Base-by-base conservation (phyloP, 2,888 invertebrate species). In the Microplitis deprimator region DNA sequence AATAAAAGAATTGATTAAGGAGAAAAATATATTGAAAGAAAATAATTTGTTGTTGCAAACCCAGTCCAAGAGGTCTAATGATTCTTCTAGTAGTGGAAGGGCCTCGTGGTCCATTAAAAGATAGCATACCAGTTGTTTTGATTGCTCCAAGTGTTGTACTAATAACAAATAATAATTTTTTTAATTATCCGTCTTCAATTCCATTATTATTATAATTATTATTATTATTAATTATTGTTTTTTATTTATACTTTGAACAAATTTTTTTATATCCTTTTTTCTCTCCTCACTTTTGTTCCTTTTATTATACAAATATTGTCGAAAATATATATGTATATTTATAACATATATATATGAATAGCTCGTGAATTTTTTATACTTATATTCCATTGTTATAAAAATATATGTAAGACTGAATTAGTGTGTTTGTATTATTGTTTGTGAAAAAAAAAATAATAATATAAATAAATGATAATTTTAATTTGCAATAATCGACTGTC, bases 1-100 rank as follows among this genome's bases (percentile, higher is more conserved):
- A 79, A 94, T 95, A 0, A 92, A 93, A 6, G 91, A 92, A 73
- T 89, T 96, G 80, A 86, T 96, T 38, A 93, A 94, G 40, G 96
- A 96, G 85, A 96, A 96, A 85, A 93, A 93, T 82, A 92, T 93
- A 69, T 90, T 96, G 70, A 88, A 96, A 80, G 94, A 96, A 79
- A 93, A 94, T 61, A 92, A 96, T 80, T 92, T 93, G 61, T 91
- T 92, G 38, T 89, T 96, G 81, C 95, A 95, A 91, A 94, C 90
- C 81, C 91, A 91, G 81, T 82, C 89, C 61, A 84, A 88, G 68
- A 87, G 87, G 64, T 82, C 84, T 13, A 89, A 73, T 86, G 93
- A 85, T 79, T 82, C 90, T 81, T 79, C 41, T 79, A 79, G 67
- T 85, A 84, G 80, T 89, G 85, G 85, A 71, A 86, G 88, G 78